Base-by-base conservation (phyloP, 2,797 vertebrate genomes). In the Lacerta agilis region DNA sequence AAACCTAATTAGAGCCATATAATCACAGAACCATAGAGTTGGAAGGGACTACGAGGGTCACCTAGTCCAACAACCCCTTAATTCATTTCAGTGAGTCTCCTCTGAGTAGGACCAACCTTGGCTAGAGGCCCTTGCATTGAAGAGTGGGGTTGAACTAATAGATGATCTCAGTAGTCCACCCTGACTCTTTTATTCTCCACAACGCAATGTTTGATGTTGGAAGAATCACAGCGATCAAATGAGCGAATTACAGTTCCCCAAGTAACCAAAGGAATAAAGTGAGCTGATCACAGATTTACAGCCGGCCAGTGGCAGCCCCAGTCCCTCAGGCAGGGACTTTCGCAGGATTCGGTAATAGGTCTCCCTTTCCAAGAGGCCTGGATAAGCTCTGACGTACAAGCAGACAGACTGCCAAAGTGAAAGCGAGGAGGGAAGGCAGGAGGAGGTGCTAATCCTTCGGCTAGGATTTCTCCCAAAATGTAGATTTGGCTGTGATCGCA, bases 211-310 rank as follows among this genome's bases (percentile, higher is more conserved):
- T 55, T 55, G 4, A 67, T 8, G 3, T 8, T 45, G 76, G 45
- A 82, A 69, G n/a, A 27, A 38, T 4, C 64, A 20, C 23, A 41
- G 7, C 43, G 10, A 33, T 66, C 43, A 29, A 29, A 79, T 79
- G 45, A 55, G 23, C n/a, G 10, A 38, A 27, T 55, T 25, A 36
- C 7, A 5, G 43, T 20, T 71, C 38, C 23, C 23, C 36, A 13
- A 49, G 20, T 71, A 92, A 93, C 91, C 92, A 92, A 94, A 0
- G 0, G 25, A 55, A 8, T 3, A 88, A 79, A 90, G 92, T 41
- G 86, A 88, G 88, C 86, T 89, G 79, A 91, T 90, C 87, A 90
- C 38, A 87, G 87, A 94, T 93, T 91, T 90, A 87, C 90, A 87
- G 84, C 89, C 92, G 94, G 94, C 93, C 94, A 92, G 92, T 90